These are phyloP conservation scores for Miichthys miiuy DNA, from an alignment of 2,797 vertebrate genomes.

Conservation along the genomic window DNA sequence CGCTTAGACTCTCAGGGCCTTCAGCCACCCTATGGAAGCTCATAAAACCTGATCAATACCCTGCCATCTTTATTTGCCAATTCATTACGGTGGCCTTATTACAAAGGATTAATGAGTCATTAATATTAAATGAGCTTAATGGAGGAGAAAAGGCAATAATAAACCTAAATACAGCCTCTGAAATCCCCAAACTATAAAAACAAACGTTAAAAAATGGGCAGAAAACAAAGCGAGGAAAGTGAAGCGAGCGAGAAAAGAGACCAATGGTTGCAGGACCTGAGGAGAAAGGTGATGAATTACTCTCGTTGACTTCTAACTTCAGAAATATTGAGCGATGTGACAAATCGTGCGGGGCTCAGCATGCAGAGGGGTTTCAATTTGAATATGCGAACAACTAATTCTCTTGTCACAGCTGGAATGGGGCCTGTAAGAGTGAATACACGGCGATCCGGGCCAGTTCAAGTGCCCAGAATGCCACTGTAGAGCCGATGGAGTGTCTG, in stretches of 20 bases:
- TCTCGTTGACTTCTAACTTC: conserved; percentile 49
- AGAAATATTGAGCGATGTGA: conserved; percentile 61
- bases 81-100: conserved; percentile 85
- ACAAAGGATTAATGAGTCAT: conserved; percentile 79
- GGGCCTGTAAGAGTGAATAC: conserved; percentile 23
- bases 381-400: conserved; percentile 62
- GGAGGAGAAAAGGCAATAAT: conserved; percentile 69
- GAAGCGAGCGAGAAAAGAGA: conserved; percentile 23
- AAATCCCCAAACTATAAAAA: conserved; percentile 71
- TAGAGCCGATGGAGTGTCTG: conserved; percentile 55
- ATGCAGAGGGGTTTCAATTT: conserved; percentile 54
- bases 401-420: conserved; percentile 70
- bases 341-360: conserved; percentile 68
- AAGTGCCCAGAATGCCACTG: conserved; percentile 60
- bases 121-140: conserved; percentile 83
- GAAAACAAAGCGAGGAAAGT: conserved; percentile 37
- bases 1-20: conserved; percentile 69
- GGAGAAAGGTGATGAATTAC: conserved; percentile 62
- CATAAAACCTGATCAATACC: conserved; percentile 82
- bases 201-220: conserved; percentile 41
- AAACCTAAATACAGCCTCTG: conserved; percentile 70
- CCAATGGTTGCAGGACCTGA: conserved; percentile 8
- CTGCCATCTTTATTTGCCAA: conserved; percentile 82
- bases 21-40: conserved; percentile 73
- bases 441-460: conserved; percentile 34